These are phyloP conservation scores for Podotricha telesiphe DNA, from an alignment of 2,888 invertebrate species.

Conservation along the genomic window DNA sequence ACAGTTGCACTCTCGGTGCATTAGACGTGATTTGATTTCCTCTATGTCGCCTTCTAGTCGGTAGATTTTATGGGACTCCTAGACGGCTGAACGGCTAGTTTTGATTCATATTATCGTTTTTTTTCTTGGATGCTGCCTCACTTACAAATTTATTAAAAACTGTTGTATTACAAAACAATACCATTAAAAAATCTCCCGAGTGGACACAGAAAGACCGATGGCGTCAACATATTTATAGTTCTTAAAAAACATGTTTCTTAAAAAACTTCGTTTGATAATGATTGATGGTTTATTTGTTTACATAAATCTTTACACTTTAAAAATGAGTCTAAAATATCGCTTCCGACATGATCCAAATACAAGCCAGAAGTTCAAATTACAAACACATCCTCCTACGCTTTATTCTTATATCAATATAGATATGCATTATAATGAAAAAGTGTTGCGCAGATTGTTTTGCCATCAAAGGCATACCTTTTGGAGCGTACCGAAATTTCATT, in stretches of 20 bases:
- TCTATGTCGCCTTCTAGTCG: conserved; percentile 51
- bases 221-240: neutral
- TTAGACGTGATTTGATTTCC: conserved; percentile 57
- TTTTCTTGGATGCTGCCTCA: neutral
- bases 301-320: neutral
- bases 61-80: conserved; percentile 41
- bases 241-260: too few relatives aligned
- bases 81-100: conserved; percentile 12
- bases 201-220: neutral
- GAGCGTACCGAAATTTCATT: conserved; percentile 8
- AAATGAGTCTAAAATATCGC: conserved; percentile 9
- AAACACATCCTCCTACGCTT: neutral
- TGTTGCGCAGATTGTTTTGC: neutral
- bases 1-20: conserved; percentile 48
- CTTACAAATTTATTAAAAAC: neutral
- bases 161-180: neutral
- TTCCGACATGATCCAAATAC: neutral
- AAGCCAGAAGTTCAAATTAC: conserved; percentile 11
- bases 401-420: neutral
- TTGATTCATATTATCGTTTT: conserved; percentile 23
- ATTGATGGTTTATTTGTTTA: conserved; percentile 7
- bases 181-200: too few relatives aligned
- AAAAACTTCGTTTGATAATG: conserved; percentile 1
- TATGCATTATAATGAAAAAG: conserved; percentile 6
- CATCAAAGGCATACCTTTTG: conserved; percentile 14